A percentile compares a stretch with the other conserved stretches of the same genome.
These are phyloP conservation scores for Cephus pulcher DNA, from an alignment of 2,888 invertebrate genomes.

Conservation along the genomic window DNA sequence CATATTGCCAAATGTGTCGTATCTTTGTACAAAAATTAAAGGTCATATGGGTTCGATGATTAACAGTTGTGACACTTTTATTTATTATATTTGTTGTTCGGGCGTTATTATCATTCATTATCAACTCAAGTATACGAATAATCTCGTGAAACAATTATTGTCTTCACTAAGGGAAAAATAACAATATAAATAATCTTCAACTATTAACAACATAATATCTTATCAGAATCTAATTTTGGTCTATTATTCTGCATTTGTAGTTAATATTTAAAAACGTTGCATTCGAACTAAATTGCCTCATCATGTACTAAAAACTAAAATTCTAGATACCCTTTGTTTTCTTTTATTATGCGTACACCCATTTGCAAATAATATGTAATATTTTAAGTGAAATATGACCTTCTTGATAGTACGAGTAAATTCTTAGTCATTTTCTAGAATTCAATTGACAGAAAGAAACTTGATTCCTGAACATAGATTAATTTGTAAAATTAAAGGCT, in stretches of 20 bases:
- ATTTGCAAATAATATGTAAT: not conserved
- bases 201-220: not conserved
- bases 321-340: not conserved
- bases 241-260: slow-evolving; percentile 28
- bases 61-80: not conserved
- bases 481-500: not conserved
- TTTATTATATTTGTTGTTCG: not conserved
- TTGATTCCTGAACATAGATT: not conserved
- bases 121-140: not conserved
- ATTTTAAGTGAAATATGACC: not conserved
- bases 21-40: not conserved
- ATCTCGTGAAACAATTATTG: not conserved
- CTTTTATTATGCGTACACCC: not conserved
- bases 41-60: not conserved
- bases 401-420: not conserved
- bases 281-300: not conserved
- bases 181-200: not conserved
- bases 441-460: not conserved
- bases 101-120: not conserved
- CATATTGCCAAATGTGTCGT: not conserved
- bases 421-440: not conserved
- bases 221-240: slow-evolving; percentile 9
- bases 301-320: too few species aligned
- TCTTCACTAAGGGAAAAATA: not conserved
- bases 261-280: not conserved